These are phyloP conservation scores for Leptura quadrifasciata DNA, from an alignment of 2,888 invertebrate species.

Conservation along the genomic window DNA sequence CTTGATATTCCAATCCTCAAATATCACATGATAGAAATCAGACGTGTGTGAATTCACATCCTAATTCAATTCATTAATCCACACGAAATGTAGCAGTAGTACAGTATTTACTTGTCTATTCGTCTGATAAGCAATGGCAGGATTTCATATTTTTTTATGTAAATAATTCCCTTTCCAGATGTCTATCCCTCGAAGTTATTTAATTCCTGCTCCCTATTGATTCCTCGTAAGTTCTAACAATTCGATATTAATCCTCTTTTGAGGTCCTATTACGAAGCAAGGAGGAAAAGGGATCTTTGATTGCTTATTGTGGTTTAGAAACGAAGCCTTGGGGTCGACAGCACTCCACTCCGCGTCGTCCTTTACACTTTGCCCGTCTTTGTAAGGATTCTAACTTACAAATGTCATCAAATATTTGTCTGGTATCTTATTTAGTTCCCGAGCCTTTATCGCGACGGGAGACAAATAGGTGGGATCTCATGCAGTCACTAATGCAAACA, in stretches of 20 bases:
- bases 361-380: constrained; percentile 32
- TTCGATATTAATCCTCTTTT: constrained; percentile 40
- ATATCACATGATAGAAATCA: no score
- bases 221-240: constrained; percentile 22
- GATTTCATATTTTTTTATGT: background rate
- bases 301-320: constrained; percentile 59
- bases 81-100: no score
- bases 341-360: constrained; percentile 35
- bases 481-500: constrained; percentile 19
- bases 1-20: no score
- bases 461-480: constrained; percentile 36
- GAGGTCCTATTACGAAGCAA: constrained; percentile 50
- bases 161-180: background rate
- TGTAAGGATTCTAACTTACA: constrained; percentile 51
- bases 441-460: constrained; percentile 36
- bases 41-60: no score
- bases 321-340: constrained; percentile 49
- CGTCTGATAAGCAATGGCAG: background rate
- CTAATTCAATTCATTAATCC: no score
- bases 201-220: constrained; percentile 18
- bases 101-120: no score
- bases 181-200: constrained; percentile 5
- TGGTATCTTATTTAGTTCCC: constrained; percentile 47
- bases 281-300: constrained; percentile 59
- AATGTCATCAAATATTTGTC: constrained; percentile 57